Evolutionary conservation across 2,797 vertebrate species (phyloP), one percentile per base, ranked within the genome.

Genomic region (Pangasius djambal): DNA sequence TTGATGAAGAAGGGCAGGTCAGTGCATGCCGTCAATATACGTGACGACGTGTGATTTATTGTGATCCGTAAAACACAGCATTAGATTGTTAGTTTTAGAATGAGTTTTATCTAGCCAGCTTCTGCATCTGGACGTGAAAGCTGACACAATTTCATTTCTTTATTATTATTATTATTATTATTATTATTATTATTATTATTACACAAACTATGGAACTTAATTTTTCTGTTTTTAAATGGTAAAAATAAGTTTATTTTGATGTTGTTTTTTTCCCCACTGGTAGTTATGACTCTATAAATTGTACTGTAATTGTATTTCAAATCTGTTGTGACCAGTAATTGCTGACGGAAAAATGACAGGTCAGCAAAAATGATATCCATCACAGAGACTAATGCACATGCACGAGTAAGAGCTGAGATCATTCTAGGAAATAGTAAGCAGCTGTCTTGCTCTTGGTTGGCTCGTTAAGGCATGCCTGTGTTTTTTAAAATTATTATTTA

Each of bases 1-100:
- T 99, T 84, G 98, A 99, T 87, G 98, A 99, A 94, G 92, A 96
- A 31, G 98, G 98, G 18, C 98, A 99, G 97, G 98, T 98, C 83
- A 91, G 96, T 90, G 74, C 22, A 12, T 0, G 31, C 15, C 3
- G 0, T 15, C 72, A 15, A n/a, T 50, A 50, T 50, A 44, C 22
- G 34, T 37, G 7, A 6, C 31, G 22, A 9, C 7, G 22, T 61
- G 59, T 7, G 9, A 2, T 37, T 37, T 37, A 37, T 37, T 37
- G 37, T 3, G 18, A 72, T 20, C n/a, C 25, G 2, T 74, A 40
- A 74, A 44, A 40, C 67, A 20, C 18, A 74, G 70, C 8, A 16
- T 31, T 28, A 34, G 67, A 69, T 69, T 69, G 13, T 18, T 69
- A 67, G 18, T n/a, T 63, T 28, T 57, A 57, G 57, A 59, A 59